These are phyloP conservation scores for Aspidiotus destructor DNA, from an alignment of 2,888 invertebrate species.

Conservation along the genomic window DNA sequence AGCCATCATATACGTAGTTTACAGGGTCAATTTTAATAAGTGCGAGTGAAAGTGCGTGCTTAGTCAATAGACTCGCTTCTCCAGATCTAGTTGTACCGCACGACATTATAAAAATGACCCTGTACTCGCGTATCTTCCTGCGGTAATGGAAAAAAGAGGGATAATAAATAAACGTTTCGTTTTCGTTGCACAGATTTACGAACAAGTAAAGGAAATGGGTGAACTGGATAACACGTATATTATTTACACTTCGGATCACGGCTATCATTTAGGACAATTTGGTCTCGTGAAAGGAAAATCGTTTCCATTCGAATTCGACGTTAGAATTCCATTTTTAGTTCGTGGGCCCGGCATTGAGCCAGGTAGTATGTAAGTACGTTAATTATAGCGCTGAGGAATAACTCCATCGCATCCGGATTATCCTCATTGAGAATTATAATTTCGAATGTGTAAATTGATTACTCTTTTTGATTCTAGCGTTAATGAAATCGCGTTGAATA, in stretches of 20 bases:
- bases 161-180: background rate
- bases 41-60: no score
- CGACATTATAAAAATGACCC: no score
- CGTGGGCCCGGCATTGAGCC: constrained; percentile 85
- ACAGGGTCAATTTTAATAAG: no score
- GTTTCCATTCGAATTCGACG: constrained; percentile 96
- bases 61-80: no score
- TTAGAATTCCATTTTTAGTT: constrained; percentile 87
- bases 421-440: background rate
- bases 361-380: constrained; percentile 60
- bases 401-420: background rate
- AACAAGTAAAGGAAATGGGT: constrained; percentile 65
- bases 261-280: constrained; percentile 94
- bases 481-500: constrained; percentile 84
- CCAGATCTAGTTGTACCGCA: no score
- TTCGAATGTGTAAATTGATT: no score
- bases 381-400: constrained; percentile 13
- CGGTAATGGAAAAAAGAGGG: background rate
- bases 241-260: constrained; percentile 95
- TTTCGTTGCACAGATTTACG: constrained; percentile 43
- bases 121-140: no score
- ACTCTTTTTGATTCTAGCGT: constrained; percentile 49
- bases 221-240: constrained; percentile 92
- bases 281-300: constrained; percentile 95
- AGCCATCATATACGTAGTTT: no score